Evolutionary conservation across 1,140 invertebrate species (phyloP).

Genomic region (Meloidogyne chitwoodi): DNA sequence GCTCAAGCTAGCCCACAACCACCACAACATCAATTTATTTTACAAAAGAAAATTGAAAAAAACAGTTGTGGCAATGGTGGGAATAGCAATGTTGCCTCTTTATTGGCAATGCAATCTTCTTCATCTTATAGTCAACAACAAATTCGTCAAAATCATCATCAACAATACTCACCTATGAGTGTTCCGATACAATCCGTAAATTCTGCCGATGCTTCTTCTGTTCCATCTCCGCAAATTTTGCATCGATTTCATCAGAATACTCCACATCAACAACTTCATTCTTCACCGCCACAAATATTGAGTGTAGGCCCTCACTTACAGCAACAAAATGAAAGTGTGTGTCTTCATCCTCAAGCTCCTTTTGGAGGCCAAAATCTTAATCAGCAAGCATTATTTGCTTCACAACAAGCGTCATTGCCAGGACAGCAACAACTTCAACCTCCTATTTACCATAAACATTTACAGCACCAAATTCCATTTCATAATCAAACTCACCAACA

Average conservation of each 20-base stretch:
- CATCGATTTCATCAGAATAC: not conserved
- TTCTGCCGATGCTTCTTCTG: not conserved
- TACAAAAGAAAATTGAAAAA: not conserved
- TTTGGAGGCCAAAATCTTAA: not conserved
- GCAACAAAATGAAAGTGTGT: not conserved
- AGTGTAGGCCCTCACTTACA: not conserved
- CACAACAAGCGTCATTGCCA: not conserved
- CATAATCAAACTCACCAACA: not conserved
- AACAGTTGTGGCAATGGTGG: not conserved
- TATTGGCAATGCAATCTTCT: not conserved
- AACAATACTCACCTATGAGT: not conserved
- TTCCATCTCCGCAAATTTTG: not conserved
- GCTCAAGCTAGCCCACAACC: not conserved
- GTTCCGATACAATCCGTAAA: not conserved
- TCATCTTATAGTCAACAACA: not conserved
- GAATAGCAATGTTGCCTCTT: not conserved
- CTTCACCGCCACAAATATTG: not conserved
- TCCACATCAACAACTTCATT: not conserved
- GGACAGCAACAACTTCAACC: not conserved
- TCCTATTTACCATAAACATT: not conserved
- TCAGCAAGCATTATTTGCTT: not conserved
- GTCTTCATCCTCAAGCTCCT: not conserved
- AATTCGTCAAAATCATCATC: not conserved
- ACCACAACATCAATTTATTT: not conserved
- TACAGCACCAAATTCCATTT: constrained; percentile 7